Conservation (phyloP, 2,888 invertebrate species). For the Drosophila aldrichi region DNA sequence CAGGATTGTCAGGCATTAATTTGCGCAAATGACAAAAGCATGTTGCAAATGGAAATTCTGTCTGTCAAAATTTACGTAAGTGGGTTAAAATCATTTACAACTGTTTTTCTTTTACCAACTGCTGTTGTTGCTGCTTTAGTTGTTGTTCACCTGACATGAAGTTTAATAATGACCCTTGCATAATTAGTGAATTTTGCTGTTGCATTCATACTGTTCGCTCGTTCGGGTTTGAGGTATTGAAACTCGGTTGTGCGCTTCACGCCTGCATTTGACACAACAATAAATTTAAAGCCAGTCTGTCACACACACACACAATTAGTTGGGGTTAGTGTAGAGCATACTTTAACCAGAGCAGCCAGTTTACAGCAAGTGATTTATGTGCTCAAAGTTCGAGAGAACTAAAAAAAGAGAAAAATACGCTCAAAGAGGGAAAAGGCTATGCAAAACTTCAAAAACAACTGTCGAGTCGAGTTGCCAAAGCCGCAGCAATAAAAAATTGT, state of each 20-base stretch:
- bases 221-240: conserved; percentile 12
- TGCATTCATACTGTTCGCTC: not conserved
- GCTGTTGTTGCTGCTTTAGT: conserved; percentile 21
- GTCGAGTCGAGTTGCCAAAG: conserved; percentile 49
- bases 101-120: conserved; percentile 35
- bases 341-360: conserved; percentile 25
- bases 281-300: conserved; percentile 65
- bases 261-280: conserved; percentile 71
- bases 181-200: conserved; percentile 60
- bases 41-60: conserved; percentile 74
- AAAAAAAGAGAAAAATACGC: conserved; percentile 7
- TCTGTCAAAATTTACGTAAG: conserved; percentile 68
- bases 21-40: conserved; percentile 76
- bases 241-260: conserved; percentile 28
- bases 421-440: conserved; percentile 40
- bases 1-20: conserved; percentile 60
- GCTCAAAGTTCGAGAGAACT: conserved; percentile 49
- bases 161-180: conserved; percentile 70
- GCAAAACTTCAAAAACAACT: conserved; percentile 74
- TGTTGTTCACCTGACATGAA: conserved; percentile 51
- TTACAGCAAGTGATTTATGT: conserved; percentile 65
- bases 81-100: conserved; percentile 70
- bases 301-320: conserved; percentile 52
- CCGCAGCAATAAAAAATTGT: conserved; percentile 65
- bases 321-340: conserved; percentile 25